Evolutionary conservation across 2,888 invertebrate genomes (phyloP), one percentile per base, ranked within the genome.

Genomic region (Torymus tubicola): DNA sequence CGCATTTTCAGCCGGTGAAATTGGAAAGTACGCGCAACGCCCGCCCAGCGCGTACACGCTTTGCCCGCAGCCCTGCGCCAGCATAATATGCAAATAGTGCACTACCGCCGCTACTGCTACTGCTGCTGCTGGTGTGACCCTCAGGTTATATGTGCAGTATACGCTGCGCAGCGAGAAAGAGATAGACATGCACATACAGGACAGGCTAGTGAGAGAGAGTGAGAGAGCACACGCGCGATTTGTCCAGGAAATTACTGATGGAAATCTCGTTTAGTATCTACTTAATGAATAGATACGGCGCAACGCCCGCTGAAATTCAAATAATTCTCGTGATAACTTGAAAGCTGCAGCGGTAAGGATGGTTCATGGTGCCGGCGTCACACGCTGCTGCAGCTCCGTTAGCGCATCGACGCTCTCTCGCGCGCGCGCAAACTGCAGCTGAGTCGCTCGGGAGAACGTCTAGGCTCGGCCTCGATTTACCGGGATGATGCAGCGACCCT

Each of bases 401-500:
- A 60, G 31, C 73, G 55, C 64, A 52, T 18, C 13, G 24, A 12
- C 63, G 61, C 63, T 21, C n/a, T n/a, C n/a, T n/a, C n/a, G n/a
- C 72, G 13, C 42, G 64, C 14, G 18, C 14, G 16, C 55, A 18
- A 57, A 12, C 5, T 55, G 24, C 75, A 1, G 16, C 61, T 68
- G 31, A 69, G 57, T 58, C 70, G 16, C 31, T 42, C 3, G 31
- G 31, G 31, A 31, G 31, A 31, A 31, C 16, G 50, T 42, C 63
- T 55, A 31, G 31, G 31, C 31, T 24, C 55, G 31, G 57, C n/a
- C 52, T 13, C 65, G 73, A 78, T 65, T 64, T 70, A 55, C 76
- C 81, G 81, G 70, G 42, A 94, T 93, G 88, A 91, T 92, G 42
- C 92, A 92, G 83, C 94, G 93, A 3, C 31, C 31, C 85, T 90